Evolutionary conservation across 2,888 invertebrate species (phyloP).

Genomic region (Macroteleia sp.): DNA sequence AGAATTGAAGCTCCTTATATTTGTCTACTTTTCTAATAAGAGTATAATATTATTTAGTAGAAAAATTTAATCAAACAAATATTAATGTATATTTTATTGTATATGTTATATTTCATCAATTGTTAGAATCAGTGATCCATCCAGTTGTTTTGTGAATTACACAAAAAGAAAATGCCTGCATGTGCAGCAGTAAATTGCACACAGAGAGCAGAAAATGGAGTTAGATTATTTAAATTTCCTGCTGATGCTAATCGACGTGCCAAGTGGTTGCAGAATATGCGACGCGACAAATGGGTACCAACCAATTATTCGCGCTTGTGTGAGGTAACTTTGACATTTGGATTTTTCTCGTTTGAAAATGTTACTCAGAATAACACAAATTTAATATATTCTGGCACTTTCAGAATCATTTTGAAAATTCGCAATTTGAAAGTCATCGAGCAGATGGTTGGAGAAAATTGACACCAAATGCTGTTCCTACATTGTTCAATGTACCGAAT

Average conservation of each 20-base stretch:
- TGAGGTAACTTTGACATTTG: slow-evolving; percentile 1
- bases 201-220: neutral
- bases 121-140: too few relatives aligned
- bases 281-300: slow-evolving; percentile 5
- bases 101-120: too few relatives aligned
- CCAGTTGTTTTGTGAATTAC: too few relatives aligned
- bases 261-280: slow-evolving; percentile 8
- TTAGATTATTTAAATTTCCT: slow-evolving; percentile 5
- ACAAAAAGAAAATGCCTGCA: slow-evolving; percentile 7
- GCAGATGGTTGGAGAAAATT: neutral
- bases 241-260: neutral
- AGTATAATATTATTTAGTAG: too few relatives aligned
- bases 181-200: slow-evolving; percentile 4
- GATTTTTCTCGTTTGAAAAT: too few relatives aligned
- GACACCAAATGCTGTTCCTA: slow-evolving; percentile 4
- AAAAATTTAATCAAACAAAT: too few relatives aligned
- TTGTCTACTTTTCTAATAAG: too few relatives aligned
- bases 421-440: slow-evolving; percentile 3
- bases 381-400: neutral
- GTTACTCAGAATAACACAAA: neutral
- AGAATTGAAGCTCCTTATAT: too few relatives aligned
- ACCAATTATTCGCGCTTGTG: neutral
- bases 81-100: too few relatives aligned
- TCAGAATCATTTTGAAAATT: slow-evolving; percentile 10
- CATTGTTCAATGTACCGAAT: slow-evolving; percentile 11